Base-by-base conservation (phyloP, 2,113 vertebrate species). In the Hippocampus abdominalis region DNA sequence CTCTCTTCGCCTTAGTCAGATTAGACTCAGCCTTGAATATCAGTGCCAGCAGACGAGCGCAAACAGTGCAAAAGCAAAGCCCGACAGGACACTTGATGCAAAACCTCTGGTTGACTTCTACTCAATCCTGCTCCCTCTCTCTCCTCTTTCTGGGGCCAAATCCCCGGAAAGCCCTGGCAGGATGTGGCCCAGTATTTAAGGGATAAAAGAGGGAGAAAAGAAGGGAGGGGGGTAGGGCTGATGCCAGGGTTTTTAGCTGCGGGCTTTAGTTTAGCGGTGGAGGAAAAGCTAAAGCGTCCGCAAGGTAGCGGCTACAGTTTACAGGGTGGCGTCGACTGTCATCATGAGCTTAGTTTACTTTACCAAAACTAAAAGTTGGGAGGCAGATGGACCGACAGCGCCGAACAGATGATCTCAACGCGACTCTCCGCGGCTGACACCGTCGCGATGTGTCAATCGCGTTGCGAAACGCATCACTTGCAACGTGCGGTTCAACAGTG, bases 91-190 rank as follows among this genome's bases (percentile, higher is more conserved):
- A 56, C 88, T 90, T 89, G 91, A 85, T 96, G 32, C 32, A 32
- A 32, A 32, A 96, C 95, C 95, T 96, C 94, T 95, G 94, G 83
- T 94, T 94, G 88, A 96, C 84, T 78, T 83, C 89, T 53, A 93
- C 93, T 21, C 93, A 94, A 86, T 94, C 93, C 88, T 91, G 92
- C 87, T 94, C 94, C 80, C 92, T 91, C 84, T 95, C 94, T 89
- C 93, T 93, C 84, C 94, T 94, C 88, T 95, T 95, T 94, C 93
- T 94, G 88, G 94, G 93, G 81, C 93, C 92, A 94, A 94, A 94
- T 92, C 95, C 93, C 89, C 93, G 94, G 92, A 95, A 96, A 46
- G 94, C 93, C 94, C 95, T 95, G 94, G 87, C 91, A 90, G 94
- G 94, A 93, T 89, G 85, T 81, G 85, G 81, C 84, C 86, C 73